Base-by-base conservation (phyloP, 2,797 vertebrate species). In the Salarias fasciatus region DNA sequence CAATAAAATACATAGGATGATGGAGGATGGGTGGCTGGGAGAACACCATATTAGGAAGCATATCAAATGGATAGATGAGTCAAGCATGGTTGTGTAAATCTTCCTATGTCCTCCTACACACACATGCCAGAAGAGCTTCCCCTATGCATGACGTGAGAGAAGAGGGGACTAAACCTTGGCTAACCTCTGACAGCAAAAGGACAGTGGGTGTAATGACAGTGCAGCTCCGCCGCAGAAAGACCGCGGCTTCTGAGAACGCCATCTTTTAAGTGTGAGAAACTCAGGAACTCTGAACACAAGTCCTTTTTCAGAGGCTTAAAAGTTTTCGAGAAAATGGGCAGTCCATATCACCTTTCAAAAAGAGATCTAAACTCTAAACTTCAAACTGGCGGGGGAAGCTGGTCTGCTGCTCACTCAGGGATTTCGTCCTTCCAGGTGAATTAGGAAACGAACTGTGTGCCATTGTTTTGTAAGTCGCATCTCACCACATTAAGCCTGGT, bases 131-230 rank as follows among this genome's bases (percentile, higher is more conserved):
- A 4, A 44, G 13, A 66, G 53, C 63, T 57, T 76, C 51, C 43
- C 52, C 18, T 38, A 36, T 41, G 35, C 35, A 29, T 79, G 77
- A 84, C 47, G 29, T 43, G 54, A 46, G 18, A 63, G 42, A 70
- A 41, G 52, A 67, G 51, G 30, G 53, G 30, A 50, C 53, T 48
- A 18, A 51, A 54, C 71, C 31, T 48, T 55, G 68, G 76, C 79
- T 73, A 79, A 76, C 67, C 83, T 63, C 65, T 3, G 40, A 24
- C 18, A 24, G 18, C 18, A 24, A 24, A 24, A 24, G 75, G 84
- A 88, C 67, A 52, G 86, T 87, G 81, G 86, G 85, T 51, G 85
- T 79, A 67, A 80, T 88, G 86, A 89, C 82, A 61, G 30, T 55
- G 86, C 79, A 82, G 46, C 42, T 37, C 45, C 63, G 83, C 87